Evolutionary conservation across 2,113 vertebrate genomes (phyloP), one percentile per base, ranked within the genome.

Genomic region (Zosterops borbonicus): DNA sequence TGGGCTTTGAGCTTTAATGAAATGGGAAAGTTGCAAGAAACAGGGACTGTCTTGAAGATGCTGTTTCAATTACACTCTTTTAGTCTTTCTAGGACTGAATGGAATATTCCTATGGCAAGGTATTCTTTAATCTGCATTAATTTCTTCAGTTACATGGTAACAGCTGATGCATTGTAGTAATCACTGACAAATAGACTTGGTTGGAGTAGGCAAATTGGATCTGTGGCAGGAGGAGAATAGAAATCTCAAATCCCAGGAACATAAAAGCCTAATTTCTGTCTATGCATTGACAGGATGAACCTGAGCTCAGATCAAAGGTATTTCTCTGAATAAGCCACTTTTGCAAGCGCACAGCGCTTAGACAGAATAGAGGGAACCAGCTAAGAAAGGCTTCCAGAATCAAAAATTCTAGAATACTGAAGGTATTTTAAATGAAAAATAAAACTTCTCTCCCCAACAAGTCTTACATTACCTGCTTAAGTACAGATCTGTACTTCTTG

Each of bases 241-340:
- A 89, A 92, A 83, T 86, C 55, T 78, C 63, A 83, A 28, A 93
- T 77, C 42, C 67, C 52, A 77, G 42, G 63, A 64, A 92, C 83
- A 88, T 17, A 80, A 94, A 96, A 80, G 35, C 56, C 52, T 88
- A 47, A 90, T 83, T 93, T 89, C 35, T 90, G 44, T 65, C 47
- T 93, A 9, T 74, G 46, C 35, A 33, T 67, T 79, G 76, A 70
- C 50, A 86, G 71, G 76, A 56, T 67, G 60, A 77, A 86, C 82
- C 46, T 65, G 53, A 83, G 76, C 46, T 93, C 59, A 75, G 25
- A 88, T 83, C 62, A 90, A 88, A 94, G 87, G 7, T 24, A 13
- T 83, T 85, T 76, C n/a, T 85, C 49, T 85, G 63, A 83, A 88
- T 68, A 83, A 91, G 25, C 29, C 50, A 28, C 19, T 83, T 90